phyloP scores from a whole-genome alignment of 2,888 invertebrate genomes.

The Oxystoma pomonae region DNA sequence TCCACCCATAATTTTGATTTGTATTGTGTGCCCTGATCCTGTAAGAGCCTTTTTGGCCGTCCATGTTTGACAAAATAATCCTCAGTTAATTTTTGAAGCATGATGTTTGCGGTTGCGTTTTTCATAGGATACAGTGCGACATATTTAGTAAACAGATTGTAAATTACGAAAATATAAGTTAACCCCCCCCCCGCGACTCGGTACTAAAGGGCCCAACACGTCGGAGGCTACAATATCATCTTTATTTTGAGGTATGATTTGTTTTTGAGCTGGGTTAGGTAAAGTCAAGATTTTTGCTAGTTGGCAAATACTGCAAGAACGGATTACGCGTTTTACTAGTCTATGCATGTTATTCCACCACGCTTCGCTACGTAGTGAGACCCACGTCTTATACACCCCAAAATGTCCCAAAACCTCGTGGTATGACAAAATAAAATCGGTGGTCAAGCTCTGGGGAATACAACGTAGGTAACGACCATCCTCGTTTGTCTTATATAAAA shows the following conservation, averaged over 20 bases:
- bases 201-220: neutral
- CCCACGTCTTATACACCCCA: slow-evolving; percentile 17
- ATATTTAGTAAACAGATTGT: slow-evolving; percentile 25
- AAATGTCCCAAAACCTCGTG: slow-evolving; percentile 18
- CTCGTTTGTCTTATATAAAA: slow-evolving; percentile 5
- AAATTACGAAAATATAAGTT: slow-evolving; percentile 39
- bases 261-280: slow-evolving; percentile 8
- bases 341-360: slow-evolving; percentile 16
- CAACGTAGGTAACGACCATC: too few relatives aligned
- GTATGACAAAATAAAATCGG: slow-evolving; percentile 5
- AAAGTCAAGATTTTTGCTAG: slow-evolving; percentile 5
- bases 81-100: slow-evolving; percentile 3
- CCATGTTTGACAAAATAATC: slow-evolving; percentile 4
- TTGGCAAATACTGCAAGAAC: slow-evolving; percentile 11
- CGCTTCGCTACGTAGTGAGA: slow-evolving; percentile 11
- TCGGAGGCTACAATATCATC: slow-evolving; percentile 1
- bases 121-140: slow-evolving; percentile 9
- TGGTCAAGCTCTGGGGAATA: too few relatives aligned
- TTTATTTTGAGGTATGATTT: slow-evolving; percentile 1
- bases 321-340: slow-evolving; percentile 5
- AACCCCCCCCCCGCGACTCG: slow-evolving; percentile 36
- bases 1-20: neutral
- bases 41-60: neutral
- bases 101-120: slow-evolving; percentile 6
- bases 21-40: slow-evolving; percentile 5